Evolutionary conservation across 2,888 invertebrate species (phyloP).

Genomic region (Pycnomerus fuliginosus): DNA sequence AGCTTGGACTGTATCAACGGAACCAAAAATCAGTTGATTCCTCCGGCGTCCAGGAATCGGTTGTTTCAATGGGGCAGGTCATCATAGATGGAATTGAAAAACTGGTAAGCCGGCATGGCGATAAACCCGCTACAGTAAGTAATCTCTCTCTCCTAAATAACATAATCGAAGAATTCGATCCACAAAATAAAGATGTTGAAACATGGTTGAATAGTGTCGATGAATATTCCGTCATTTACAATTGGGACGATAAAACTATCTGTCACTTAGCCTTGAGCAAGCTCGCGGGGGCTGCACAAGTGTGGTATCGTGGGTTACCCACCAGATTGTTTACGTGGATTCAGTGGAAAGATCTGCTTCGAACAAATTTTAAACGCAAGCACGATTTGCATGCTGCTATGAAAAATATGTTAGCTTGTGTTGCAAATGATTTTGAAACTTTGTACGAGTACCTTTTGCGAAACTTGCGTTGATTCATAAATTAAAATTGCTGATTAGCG

Average conservation of each 20-base stretch:
- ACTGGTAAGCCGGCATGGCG: neutral
- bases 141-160: conserved; percentile 4
- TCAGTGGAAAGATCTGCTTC: conserved; percentile 12
- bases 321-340: conserved; percentile 15
- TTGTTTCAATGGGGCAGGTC: neutral
- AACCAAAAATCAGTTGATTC: no score
- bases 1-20: no score
- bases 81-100: neutral
- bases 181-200: conserved; percentile 4
- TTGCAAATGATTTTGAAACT: neutral
- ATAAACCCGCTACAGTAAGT: neutral
- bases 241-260: conserved; percentile 11
- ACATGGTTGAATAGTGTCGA: conserved; percentile 15
- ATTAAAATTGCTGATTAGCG: conserved; percentile 5
- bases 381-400: conserved; percentile 10
- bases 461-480: conserved; percentile 14
- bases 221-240: conserved; percentile 13
- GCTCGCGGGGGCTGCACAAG: conserved; percentile 14
- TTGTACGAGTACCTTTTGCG: conserved; percentile 11
- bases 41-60: neutral
- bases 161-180: conserved; percentile 15
- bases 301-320: conserved; percentile 17
- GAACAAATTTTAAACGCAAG: conserved; percentile 9
- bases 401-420: conserved; percentile 5
- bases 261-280: conserved; percentile 16